These are phyloP conservation scores for Orycteropus afer DNA, from an alignment of 2,113 vertebrate genomes.

Conservation along the genomic window DNA sequence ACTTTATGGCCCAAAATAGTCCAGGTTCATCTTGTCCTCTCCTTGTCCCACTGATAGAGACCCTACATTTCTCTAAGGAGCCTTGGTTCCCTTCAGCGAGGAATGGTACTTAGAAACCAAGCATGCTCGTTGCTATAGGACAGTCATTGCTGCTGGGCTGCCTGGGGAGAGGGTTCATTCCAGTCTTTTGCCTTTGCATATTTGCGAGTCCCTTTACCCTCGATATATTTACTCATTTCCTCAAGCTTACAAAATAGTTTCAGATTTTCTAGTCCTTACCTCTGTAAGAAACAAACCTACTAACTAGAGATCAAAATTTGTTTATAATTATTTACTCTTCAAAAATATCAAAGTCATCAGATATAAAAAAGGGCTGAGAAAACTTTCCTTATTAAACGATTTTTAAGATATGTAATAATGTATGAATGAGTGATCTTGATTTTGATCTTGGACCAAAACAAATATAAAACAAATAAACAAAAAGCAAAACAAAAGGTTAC, in stretches of 20 bases:
- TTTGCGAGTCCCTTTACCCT: background rate
- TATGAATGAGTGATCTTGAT: background rate
- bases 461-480: background rate
- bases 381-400: background rate
- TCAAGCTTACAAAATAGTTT: conserved; percentile 1
- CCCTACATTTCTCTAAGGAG: background rate
- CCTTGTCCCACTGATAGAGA: background rate
- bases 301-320: background rate
- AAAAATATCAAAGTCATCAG: background rate
- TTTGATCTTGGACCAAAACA: background rate
- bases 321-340: background rate
- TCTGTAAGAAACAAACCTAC: background rate
- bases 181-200: background rate
- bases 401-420: conserved; percentile 29
- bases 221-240: background rate
- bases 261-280: background rate
- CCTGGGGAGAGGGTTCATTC: background rate
- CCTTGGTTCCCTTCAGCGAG: background rate
- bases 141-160: background rate
- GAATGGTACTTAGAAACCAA: background rate
- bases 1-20: background rate
- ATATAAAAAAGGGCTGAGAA: conserved; percentile 15
- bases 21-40: background rate
- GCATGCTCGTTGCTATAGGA: fast-evolving
- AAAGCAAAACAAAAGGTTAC: background rate